A percentile compares a stretch with the other conserved stretches of the same genome.
These are phyloP conservation scores for Xestia rhomboidea DNA, from an alignment of 2,888 invertebrate genomes.

Conservation along the genomic window DNA sequence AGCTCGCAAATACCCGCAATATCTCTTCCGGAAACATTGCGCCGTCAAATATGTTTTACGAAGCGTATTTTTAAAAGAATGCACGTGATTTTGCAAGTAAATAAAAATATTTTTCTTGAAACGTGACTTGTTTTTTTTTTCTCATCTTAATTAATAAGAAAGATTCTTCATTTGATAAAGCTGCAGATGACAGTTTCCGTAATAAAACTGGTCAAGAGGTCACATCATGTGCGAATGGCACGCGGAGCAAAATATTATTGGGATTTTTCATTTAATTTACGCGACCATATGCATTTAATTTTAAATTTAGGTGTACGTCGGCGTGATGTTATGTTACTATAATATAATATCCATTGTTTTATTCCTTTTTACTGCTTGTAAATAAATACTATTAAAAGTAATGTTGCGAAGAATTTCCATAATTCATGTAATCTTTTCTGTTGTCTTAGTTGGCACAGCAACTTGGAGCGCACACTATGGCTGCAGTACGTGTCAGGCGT, in stretches of 20 bases:
- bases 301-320: not conserved
- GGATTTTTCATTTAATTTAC: not conserved
- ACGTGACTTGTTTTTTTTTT: not conserved
- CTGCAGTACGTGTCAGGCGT: constrained; percentile 96
- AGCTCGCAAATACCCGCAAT: constrained; percentile 31
- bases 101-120: not conserved
- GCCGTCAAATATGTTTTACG: constrained; percentile 29
- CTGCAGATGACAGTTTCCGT: not conserved
- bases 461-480: constrained; percentile 97
- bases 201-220: not conserved
- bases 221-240: not conserved
- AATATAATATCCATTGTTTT: not conserved
- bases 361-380: not conserved
- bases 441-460: constrained; percentile 95
- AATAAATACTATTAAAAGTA: not conserved
- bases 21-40: constrained; percentile 56
- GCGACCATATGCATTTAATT: not conserved
- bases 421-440: constrained; percentile 5
- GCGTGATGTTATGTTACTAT: not conserved
- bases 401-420: not conserved
- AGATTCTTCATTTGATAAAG: not conserved
- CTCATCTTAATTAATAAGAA: not conserved
- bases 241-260: not conserved
- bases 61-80: constrained; percentile 13
- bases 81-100: constrained; percentile 14